Conservation (phyloP, 1,140 invertebrate genomes). For the Pomacea maculata region DNA sequence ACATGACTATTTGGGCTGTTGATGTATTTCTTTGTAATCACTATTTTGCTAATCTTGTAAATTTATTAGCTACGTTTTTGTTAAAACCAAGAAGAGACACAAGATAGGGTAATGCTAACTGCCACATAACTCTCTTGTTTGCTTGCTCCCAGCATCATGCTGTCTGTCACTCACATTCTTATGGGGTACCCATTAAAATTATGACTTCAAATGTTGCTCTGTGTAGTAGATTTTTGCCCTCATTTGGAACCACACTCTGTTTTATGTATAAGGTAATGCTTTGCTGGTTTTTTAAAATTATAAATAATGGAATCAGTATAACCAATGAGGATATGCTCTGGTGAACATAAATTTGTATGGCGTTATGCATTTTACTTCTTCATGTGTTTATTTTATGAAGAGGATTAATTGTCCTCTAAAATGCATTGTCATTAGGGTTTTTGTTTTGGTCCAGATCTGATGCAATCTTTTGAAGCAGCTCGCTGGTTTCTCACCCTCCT, state of each 20-base stretch:
- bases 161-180: no score
- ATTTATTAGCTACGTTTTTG: no score
- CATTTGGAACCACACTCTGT: neutral
- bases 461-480: constrained; percentile 64
- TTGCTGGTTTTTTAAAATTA: neutral
- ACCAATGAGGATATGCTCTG: neutral
- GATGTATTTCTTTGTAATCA: no score
- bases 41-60: no score
- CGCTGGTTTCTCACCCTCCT: constrained; percentile 64
- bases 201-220: no score
- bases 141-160: no score
- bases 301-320: neutral
- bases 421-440: neutral
- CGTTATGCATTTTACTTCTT: neutral
- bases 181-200: no score
- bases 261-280: neutral
- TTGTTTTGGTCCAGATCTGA: constrained; percentile 39
- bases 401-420: neutral
- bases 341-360: neutral
- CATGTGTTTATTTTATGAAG: neutral
- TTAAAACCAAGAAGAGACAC: no score
- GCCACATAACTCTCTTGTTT: no score
- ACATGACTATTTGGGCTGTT: no score
- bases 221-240: no score
- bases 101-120: no score